Percentiles rank a stretch among this genome's conserved stretches.
Conservation (phyloP, 2,888 invertebrate species). For the Perithous albicinctus region DNA sequence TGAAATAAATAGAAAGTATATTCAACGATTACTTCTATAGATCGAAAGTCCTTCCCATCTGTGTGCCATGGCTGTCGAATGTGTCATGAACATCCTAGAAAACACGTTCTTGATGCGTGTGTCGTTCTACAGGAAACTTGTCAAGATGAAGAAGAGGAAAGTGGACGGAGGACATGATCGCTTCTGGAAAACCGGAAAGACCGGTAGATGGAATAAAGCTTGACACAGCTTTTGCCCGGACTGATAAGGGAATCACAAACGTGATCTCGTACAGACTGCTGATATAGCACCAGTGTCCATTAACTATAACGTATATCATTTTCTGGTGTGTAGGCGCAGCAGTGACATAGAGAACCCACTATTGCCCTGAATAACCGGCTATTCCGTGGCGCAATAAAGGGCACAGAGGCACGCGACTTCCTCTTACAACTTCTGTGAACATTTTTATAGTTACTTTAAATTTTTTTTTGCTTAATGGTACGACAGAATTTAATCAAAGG, state of each 20-base stretch:
- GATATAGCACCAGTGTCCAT: not conserved
- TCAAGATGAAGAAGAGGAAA: constrained; percentile 2
- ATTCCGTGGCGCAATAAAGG: not conserved
- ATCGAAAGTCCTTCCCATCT: constrained; percentile 22
- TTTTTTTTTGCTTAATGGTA: not conserved
- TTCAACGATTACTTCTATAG: constrained; percentile 26
- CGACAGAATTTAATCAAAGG: too few species aligned
- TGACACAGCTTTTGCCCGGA: constrained; percentile 13
- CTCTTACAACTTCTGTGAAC: not conserved
- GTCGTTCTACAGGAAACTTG: not conserved
- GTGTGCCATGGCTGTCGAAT: constrained; percentile 5
- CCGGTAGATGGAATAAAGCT: constrained; percentile 35
- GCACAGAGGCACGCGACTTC: not conserved
- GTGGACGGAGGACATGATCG: not conserved
- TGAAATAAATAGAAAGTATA: constrained; percentile 36
- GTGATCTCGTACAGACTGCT: not conserved
- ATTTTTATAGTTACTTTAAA: not conserved
- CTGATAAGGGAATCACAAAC: constrained; percentile 40
- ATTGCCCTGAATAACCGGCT: not conserved
- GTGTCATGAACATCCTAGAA: constrained; percentile 26
- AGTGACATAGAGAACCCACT: not conserved
- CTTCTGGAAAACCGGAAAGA: constrained; percentile 38
- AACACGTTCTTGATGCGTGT: constrained; percentile 30
- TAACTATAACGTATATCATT: not conserved
- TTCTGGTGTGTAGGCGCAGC: not conserved